Conservation (phyloP, 1,140 invertebrate species). For the Cyrtorhinus lividipennis region DNA sequence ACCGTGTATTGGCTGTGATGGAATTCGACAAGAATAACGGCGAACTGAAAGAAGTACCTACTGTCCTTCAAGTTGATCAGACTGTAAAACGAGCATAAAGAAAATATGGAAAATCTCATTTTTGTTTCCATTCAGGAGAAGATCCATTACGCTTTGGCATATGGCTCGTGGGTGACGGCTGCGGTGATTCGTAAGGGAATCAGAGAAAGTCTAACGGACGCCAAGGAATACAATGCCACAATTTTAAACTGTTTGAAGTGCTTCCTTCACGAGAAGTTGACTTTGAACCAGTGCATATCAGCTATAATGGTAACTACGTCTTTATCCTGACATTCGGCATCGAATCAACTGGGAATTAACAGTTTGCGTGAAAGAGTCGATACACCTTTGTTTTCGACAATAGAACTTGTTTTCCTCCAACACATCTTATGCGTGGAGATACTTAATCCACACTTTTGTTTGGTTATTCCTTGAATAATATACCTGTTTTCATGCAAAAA, state of each 20-base stretch:
- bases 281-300: background rate
- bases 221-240: background rate
- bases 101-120: no score
- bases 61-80: no score
- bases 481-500: no score
- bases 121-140: background rate
- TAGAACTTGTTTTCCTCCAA: no score
- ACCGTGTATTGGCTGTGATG: background rate
- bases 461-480: no score
- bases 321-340: no score
- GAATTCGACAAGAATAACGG: background rate
- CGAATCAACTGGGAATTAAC: no score
- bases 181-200: background rate
- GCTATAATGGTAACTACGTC: conserved; percentile 7
- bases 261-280: background rate
- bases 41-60: background rate
- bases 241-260: background rate
- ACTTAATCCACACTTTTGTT: no score
- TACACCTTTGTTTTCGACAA: no score
- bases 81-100: no score
- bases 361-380: no score
- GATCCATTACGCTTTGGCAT: background rate
- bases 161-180: background rate
- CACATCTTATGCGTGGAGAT: no score
- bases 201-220: background rate